Percentiles rank a stretch among this genome's conserved stretches.
Conservation (phyloP, 1,140 invertebrate genomes). For the Triops cancriformis region DNA sequence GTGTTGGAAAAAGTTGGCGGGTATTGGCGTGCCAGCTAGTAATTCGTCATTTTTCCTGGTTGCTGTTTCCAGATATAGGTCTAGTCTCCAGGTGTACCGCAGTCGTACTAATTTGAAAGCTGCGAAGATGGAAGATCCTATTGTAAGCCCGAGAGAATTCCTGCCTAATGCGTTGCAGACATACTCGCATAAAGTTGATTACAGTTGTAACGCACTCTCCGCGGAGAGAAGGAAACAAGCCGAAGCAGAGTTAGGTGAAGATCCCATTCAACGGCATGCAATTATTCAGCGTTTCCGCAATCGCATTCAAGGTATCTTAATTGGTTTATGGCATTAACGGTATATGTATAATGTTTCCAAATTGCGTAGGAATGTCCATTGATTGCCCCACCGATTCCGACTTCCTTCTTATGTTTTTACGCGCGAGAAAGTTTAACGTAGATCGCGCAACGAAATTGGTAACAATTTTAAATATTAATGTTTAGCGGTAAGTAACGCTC, state of each 20-base stretch:
- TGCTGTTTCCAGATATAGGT: neutral
- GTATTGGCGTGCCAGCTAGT: too few species aligned
- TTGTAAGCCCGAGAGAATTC: neutral
- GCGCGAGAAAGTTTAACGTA: slow-evolving; percentile 18
- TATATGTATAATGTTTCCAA: neutral
- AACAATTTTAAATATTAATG: neutral
- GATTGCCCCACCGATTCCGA: neutral
- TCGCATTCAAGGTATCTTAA: neutral
- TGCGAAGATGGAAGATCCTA: neutral
- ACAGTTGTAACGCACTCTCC: neutral
- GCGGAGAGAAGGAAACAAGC: neutral
- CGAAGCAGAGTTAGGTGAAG: neutral
- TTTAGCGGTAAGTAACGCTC: neutral
- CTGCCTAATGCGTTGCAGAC: neutral
- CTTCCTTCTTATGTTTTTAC: slow-evolving; percentile 18
- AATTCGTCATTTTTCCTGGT: neutral
- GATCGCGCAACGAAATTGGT: slow-evolving; percentile 16
- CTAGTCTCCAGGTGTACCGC: neutral
- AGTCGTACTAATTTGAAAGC: neutral
- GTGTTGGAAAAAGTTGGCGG: too few species aligned
- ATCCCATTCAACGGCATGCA: neutral
- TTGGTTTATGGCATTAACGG: neutral
- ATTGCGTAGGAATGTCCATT: neutral
- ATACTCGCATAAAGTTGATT: neutral
- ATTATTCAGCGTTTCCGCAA: neutral